These are phyloP conservation scores for Xanthia togata DNA, from an alignment of 2,888 invertebrate species.

Conservation along the genomic window DNA sequence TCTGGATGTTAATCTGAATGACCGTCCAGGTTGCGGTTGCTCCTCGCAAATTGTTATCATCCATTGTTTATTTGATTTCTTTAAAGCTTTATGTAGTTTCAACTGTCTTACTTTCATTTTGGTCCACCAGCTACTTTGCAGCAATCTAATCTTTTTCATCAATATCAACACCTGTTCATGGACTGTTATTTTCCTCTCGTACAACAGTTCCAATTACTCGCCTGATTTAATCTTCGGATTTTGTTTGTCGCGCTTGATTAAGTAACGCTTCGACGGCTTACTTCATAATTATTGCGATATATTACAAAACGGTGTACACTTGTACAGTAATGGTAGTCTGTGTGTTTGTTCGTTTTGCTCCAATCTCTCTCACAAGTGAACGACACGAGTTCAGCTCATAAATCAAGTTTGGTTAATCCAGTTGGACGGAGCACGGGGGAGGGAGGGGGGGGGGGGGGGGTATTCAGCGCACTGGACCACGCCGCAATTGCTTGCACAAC, in stretches of 20 bases:
- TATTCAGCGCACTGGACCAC: conserved; percentile 49
- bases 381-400: conserved; percentile 49
- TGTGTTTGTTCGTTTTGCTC: conserved; percentile 55
- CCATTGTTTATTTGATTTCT: not conserved
- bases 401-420: conserved; percentile 60
- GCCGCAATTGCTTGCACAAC: conserved; percentile 48
- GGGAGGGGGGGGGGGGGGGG: not conserved
- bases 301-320: conserved; percentile 54
- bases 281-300: conserved; percentile 63
- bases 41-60: not conserved
- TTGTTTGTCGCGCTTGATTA: conserved; percentile 49
- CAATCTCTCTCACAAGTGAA: conserved; percentile 61
- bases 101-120: no score
- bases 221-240: conserved; percentile 37
- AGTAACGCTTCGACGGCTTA: conserved; percentile 54
- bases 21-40: not conserved
- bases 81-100: not conserved
- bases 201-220: conserved; percentile 11
- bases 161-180: not conserved
- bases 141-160: conserved; percentile 3
- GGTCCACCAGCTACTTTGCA: no score
- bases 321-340: conserved; percentile 29
- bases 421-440: conserved; percentile 27
- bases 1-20: conserved; percentile 4
- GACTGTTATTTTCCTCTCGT: conserved; percentile 1